Conservation (phyloP, 1,140 invertebrate genomes). For the Tribolium castaneum region DNA sequence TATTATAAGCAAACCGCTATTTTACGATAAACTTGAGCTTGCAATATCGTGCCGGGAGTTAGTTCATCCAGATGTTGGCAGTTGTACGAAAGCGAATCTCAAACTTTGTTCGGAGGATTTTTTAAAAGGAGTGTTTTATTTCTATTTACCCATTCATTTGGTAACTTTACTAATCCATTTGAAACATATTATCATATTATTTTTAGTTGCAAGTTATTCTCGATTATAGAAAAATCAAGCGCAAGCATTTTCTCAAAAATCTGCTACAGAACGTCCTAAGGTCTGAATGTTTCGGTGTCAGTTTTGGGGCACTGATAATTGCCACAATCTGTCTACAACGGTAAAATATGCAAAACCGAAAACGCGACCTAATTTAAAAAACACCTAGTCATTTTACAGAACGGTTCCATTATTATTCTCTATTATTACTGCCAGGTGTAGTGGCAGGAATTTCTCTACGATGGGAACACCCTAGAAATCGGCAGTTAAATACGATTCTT, state of each 20-base stretch:
- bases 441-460: slow-evolving; percentile 49
- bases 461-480: slow-evolving; percentile 52
- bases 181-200: neutral
- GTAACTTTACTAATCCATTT: slow-evolving; percentile 35
- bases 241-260: slow-evolving; percentile 37
- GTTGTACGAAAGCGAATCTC: slow-evolving; percentile 36
- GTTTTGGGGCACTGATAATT: slow-evolving; percentile 3
- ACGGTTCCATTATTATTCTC: slow-evolving; percentile 45
- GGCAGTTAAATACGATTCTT: slow-evolving; percentile 48
- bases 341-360: slow-evolving; percentile 37
- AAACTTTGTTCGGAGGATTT: neutral
- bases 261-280: slow-evolving; percentile 30
- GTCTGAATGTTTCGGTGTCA: slow-evolving; percentile 43
- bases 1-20: slow-evolving; percentile 48
- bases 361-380: slow-evolving; percentile 14
- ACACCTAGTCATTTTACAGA: slow-evolving; percentile 42
- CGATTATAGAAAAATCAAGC: slow-evolving; percentile 46
- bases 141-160: slow-evolving; percentile 50
- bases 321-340: slow-evolving; percentile 38
- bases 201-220: slow-evolving; percentile 50
- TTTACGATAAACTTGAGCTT: slow-evolving; percentile 39
- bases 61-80: slow-evolving; percentile 38
- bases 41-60: slow-evolving; percentile 39
- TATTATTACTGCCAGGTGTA: slow-evolving; percentile 44
- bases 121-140: slow-evolving; percentile 36